Conservation (phyloP, 2,888 invertebrate species). For the Melikaiella ostensackeni region DNA sequence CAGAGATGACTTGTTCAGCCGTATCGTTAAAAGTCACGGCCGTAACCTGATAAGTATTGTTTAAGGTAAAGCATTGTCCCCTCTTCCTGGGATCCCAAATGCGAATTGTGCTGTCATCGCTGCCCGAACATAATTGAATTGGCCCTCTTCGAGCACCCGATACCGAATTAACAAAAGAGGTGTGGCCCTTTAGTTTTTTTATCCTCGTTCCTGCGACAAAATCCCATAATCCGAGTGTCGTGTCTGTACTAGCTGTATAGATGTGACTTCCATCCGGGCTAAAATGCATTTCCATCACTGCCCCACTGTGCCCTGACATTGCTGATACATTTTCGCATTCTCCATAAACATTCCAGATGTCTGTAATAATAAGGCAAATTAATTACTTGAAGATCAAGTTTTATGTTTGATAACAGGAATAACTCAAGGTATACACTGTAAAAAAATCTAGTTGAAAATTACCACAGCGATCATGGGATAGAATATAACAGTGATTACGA, state of each 20-base stretch:
- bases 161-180: slow-evolving; percentile 86
- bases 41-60: slow-evolving; percentile 88
- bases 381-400: background rate
- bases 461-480: too few relatives aligned
- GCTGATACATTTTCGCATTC: slow-evolving; percentile 98
- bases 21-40: slow-evolving; percentile 97
- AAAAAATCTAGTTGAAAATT: too few relatives aligned
- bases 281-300: slow-evolving; percentile 95
- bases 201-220: slow-evolving; percentile 91
- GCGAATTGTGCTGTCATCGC: slow-evolving; percentile 96
- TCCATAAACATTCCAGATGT: slow-evolving; percentile 97
- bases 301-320: slow-evolving; percentile 96
- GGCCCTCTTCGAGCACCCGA: slow-evolving; percentile 91
- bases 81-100: slow-evolving; percentile 96
- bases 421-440: too few relatives aligned
- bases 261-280: slow-evolving; percentile 90
- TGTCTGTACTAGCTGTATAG: slow-evolving; percentile 96
- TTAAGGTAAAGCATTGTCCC: slow-evolving; percentile 86
- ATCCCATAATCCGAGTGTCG: slow-evolving; percentile 97
- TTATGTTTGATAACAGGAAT: background rate
- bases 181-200: slow-evolving; percentile 92
- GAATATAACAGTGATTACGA: too few relatives aligned
- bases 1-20: slow-evolving; percentile 95
- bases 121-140: slow-evolving; percentile 93
- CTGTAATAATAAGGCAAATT: slow-evolving; percentile 76